These are phyloP conservation scores for Calliphora vicina DNA, from an alignment of 1,140 invertebrate species.

Conservation along the genomic window DNA sequence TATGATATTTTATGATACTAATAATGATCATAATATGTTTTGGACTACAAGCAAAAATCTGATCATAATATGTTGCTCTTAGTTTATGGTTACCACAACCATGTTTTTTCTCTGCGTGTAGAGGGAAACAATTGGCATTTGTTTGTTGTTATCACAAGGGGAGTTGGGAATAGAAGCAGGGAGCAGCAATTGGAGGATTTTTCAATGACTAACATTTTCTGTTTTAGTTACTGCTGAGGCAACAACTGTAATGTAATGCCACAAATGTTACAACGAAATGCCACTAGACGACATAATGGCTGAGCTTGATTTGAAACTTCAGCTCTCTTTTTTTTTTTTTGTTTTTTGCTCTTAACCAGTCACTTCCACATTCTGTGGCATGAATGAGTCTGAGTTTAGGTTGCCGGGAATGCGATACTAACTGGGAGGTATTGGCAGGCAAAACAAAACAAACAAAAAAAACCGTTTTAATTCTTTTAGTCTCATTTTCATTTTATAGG, in stretches of 20 bases:
- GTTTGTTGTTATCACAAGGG: neutral
- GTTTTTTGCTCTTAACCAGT: too few species aligned
- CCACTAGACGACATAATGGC: neutral
- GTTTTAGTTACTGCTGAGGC: neutral
- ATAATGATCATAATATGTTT: too few species aligned
- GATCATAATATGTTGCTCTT: too few species aligned
- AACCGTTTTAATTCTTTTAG: neutral
- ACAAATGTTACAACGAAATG: neutral
- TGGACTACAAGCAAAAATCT: too few species aligned
- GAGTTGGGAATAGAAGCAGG: neutral
- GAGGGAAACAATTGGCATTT: neutral
- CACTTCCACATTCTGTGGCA: neutral
- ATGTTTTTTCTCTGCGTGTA: too few species aligned
- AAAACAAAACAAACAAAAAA: neutral
- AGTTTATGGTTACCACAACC: too few species aligned
- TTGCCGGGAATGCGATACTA: neutral
- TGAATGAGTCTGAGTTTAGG: neutral
- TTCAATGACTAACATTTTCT: neutral
- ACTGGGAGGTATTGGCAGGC: neutral
- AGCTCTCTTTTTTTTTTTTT: too few species aligned
- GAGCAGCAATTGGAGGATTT: neutral
- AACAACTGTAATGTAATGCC: neutral
- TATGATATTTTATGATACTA: too few species aligned
- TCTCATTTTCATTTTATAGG: neutral
- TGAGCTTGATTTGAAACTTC: neutral